A percentile compares a stretch with the other conserved stretches of the same genome.
Conservation (phyloP, 2,797 vertebrate species). For the Chaetodon trifasciatus region DNA sequence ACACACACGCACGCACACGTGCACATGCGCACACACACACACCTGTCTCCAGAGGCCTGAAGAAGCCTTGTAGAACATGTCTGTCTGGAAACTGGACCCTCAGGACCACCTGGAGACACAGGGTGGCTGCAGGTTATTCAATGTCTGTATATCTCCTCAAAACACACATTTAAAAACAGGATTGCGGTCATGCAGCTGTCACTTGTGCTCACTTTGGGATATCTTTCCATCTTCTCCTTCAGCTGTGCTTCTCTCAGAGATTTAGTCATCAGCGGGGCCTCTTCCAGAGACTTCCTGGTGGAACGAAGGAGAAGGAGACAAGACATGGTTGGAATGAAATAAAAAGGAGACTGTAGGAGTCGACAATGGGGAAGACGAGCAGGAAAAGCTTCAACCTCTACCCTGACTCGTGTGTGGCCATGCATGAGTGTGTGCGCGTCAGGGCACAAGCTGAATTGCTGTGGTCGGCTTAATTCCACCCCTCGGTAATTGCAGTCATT, state of each 20-base stretch:
- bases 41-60: slow-evolving; percentile 94
- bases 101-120: slow-evolving; percentile 89
- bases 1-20: neutral
- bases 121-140: slow-evolving; percentile 2
- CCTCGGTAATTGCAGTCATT: slow-evolving; percentile 77
- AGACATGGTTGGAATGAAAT: neutral
- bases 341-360: slow-evolving; percentile 4
- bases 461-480: slow-evolving; percentile 75
- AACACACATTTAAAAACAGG: neutral
- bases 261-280: slow-evolving; percentile 93
- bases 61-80: slow-evolving; percentile 94
- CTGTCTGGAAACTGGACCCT: slow-evolving; percentile 96
- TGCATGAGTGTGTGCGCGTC: slow-evolving; percentile 31
- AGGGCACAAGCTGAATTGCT: slow-evolving; percentile 67
- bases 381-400: slow-evolving; percentile 18
- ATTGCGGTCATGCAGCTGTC: neutral
- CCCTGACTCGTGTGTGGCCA: slow-evolving; percentile 57
- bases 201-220: slow-evolving; percentile 89
- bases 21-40: slow-evolving; percentile 52
- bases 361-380: slow-evolving; percentile 16
- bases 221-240: slow-evolving; percentile 92
- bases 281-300: slow-evolving; percentile 90
- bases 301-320: slow-evolving; percentile 11
- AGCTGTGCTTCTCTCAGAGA: slow-evolving; percentile 88
- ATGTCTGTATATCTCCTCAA: neutral